phyloP scores from a whole-genome alignment of 2,113 vertebrate species.

The Odobenus rosmarus region DNA sequence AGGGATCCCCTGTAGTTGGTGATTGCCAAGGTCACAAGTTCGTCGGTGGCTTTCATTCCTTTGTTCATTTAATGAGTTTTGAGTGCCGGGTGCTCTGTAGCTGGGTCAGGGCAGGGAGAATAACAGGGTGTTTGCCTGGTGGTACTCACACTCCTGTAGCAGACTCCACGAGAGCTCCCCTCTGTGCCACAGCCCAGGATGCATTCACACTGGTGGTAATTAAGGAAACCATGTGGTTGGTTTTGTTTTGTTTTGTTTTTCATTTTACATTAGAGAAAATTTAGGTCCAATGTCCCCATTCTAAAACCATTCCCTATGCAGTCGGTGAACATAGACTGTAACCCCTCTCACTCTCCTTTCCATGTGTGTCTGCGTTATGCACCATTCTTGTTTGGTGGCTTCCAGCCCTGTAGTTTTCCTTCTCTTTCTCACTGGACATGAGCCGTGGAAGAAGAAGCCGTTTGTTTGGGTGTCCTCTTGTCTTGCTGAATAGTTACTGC shows the following conservation, averaged over 20 bases:
- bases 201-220: too few relatives aligned
- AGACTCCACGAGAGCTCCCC: too few relatives aligned
- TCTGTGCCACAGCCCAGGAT: not conserved
- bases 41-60: not conserved
- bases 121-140: not conserved
- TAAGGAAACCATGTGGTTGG: not conserved
- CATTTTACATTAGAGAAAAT: not conserved
- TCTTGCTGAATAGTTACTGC: not conserved
- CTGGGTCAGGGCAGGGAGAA: not conserved
- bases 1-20: too few relatives aligned
- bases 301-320: not conserved
- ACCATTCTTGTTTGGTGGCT: not conserved
- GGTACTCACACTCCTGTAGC: accelerated
- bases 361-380: accelerated
- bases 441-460: not conserved
- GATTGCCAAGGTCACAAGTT: not conserved
- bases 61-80: not conserved
- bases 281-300: not conserved
- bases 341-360: not conserved
- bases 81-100: not conserved
- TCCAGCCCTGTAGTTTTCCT: not conserved
- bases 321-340: accelerated
- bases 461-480: not conserved
- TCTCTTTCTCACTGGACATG: not conserved
- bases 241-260: too few relatives aligned